Conservation (phyloP, 2,113 vertebrate genomes). For the Otis tarda region DNA sequence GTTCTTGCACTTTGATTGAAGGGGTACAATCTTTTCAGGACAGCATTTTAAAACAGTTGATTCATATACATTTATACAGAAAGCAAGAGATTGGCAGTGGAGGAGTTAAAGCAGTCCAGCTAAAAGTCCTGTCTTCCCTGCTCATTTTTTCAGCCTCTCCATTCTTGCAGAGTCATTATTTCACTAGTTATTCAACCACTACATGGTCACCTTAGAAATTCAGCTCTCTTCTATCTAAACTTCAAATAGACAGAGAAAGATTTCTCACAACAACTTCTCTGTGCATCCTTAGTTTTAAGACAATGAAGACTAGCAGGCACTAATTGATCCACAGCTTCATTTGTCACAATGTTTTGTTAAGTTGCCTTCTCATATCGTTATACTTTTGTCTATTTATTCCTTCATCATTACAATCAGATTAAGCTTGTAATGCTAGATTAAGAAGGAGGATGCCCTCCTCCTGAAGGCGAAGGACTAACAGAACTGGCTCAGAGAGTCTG, state of each 20-base stretch:
- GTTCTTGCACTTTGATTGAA: background rate
- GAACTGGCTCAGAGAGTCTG: background rate
- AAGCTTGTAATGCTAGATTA: background rate
- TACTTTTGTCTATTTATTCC: background rate
- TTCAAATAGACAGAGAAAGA: background rate
- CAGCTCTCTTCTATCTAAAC: background rate
- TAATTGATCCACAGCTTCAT: background rate
- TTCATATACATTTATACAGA: background rate
- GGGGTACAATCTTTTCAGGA: background rate
- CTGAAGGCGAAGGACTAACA: background rate
- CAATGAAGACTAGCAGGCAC: background rate
- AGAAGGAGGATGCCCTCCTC: background rate
- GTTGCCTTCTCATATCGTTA: background rate
- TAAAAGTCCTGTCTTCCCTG: background rate
- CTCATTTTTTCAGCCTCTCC: background rate
- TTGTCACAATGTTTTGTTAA: background rate
- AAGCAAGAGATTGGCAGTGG: background rate
- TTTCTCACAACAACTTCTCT: background rate
- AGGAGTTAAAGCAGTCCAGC: background rate
- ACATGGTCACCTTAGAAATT: background rate
- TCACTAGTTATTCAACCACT: conserved; percentile 20
- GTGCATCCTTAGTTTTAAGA: background rate
- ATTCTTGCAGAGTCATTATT: conserved; percentile 61
- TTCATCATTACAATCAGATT: background rate
- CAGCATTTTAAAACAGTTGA: background rate